Percentiles rank a stretch among this genome's conserved stretches.
Evolutionary conservation across 1,140 invertebrate genomes (phyloP).

Genomic region (Pseudachorutes palmiensis): DNA sequence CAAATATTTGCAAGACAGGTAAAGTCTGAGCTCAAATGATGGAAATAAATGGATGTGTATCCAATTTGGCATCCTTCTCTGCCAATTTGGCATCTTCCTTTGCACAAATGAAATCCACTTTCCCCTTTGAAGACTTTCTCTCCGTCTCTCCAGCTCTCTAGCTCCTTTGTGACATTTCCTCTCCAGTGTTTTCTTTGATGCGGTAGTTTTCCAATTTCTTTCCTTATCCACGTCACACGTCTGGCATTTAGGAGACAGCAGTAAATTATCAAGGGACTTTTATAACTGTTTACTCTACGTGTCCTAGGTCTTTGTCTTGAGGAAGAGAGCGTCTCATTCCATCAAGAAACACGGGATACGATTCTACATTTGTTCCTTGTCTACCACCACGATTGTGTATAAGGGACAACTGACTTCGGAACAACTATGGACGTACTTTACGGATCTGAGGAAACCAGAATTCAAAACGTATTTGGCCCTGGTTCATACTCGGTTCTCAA

Average conservation of each 20-base stretch:
- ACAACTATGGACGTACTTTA: conserved; percentile 50
- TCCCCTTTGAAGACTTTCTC: neutral
- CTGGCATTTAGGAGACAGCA: too few relatives aligned
- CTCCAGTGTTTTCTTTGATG: too few relatives aligned
- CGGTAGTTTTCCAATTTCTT: neutral
- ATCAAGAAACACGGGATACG: conserved; percentile 71
- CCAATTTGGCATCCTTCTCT: neutral
- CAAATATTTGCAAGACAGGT: conserved; percentile 55
- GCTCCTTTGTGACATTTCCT: too few relatives aligned
- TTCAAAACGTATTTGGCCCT: conserved; percentile 91
- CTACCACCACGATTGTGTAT: conserved; percentile 83
- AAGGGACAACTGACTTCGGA: conserved; percentile 95
- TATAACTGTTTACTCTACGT: too few relatives aligned
- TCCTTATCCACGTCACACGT: neutral
- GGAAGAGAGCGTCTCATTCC: conserved; percentile 84
- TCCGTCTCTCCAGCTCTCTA: neutral
- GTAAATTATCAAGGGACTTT: too few relatives aligned
- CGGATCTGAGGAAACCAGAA: conserved; percentile 52
- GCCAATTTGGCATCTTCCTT: neutral
- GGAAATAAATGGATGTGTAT: neutral
- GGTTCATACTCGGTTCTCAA: conserved; percentile 95
- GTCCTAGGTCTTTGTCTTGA: conserved; percentile 74
- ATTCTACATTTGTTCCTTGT: conserved; percentile 95
- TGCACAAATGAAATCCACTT: neutral
- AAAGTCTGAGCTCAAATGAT: too few relatives aligned